Percentiles rank a stretch among this genome's conserved stretches.
These are phyloP conservation scores for Cotesia typhae DNA, from an alignment of 1,140 invertebrate genomes.

Conservation along the genomic window DNA sequence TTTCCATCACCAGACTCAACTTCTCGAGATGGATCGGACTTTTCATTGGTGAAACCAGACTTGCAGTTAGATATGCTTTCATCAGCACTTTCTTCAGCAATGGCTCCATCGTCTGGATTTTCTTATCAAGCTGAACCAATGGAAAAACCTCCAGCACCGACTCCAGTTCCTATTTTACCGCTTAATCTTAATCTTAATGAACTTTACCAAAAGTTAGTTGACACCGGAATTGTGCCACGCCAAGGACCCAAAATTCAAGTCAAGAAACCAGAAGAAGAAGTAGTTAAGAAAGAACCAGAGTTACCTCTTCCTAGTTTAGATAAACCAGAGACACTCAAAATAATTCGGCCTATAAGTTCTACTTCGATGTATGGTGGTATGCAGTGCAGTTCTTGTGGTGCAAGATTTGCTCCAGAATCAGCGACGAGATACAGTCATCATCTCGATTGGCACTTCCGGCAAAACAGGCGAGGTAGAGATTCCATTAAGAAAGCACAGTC, in stretches of 20 bases:
- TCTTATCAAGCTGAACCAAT: conserved; percentile 65
- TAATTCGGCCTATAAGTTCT: conserved; percentile 75
- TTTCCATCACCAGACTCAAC: conserved; percentile 52
- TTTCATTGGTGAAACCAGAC: conserved; percentile 53
- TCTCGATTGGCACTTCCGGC: conserved; percentile 96
- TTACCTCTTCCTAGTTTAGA: conserved; percentile 73
- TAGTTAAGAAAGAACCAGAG: conserved; percentile 62
- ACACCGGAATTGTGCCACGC: conserved; percentile 81
- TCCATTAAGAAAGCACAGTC: conserved; percentile 83
- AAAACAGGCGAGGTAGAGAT: conserved; percentile 88
- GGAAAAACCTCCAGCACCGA: conserved; percentile 50
- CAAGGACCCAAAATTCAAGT: conserved; percentile 55
- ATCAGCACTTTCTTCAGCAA: conserved; percentile 71
- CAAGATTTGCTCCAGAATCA: conserved; percentile 86
- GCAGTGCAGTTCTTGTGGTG: conserved; percentile 94
- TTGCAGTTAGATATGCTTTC: conserved; percentile 71
- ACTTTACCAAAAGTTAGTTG: conserved; percentile 83
- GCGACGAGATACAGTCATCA: conserved; percentile 91
- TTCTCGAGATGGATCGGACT: conserved; percentile 58
- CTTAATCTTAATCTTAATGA: conserved; percentile 78
- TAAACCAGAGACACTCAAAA: conserved; percentile 78
- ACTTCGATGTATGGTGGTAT: conserved; percentile 82
- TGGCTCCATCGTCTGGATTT: conserved; percentile 68
- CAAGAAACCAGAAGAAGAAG: conserved; percentile 61
- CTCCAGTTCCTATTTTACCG: conserved; percentile 53